Evolutionary conservation across 1,140 invertebrate species (phyloP), one percentile per base, ranked within the genome.

Genomic region (Hyposmocoma kahamanoa): DNA sequence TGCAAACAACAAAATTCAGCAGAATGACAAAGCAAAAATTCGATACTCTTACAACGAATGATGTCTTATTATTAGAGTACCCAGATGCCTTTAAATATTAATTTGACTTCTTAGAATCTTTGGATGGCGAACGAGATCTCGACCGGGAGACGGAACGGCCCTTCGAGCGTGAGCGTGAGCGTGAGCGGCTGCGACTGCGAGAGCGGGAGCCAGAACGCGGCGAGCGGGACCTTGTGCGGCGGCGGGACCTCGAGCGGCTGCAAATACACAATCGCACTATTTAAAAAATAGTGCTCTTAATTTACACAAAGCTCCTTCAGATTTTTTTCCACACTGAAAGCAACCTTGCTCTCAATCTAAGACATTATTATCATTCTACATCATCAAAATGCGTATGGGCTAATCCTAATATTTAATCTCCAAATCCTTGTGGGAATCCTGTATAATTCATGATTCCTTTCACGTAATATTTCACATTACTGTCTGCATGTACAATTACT

Each of bases 91-190:
- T 17, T 36, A 36, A 36, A 36, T 36, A n/a, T 17, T 77, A 84
- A 62, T 77, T 76, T 17, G 80, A 85, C 53, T 84, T 85, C 54
- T 85, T 85, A 10, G 82, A 85, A 55, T 82, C 78, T 67, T 84
- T 85, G 42, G 80, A 84, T 56, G 72, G 69, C 26, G 82, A 85
- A 28, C 82, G 71, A 51, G 82, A 85, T 55, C 82, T 70, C 26
- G 79, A 82, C 21, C 80, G 68, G 13, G 82, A 85, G 65, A 73
- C 72, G 1, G 82, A 84, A 41, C 82, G 72, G 47, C 70, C 69
- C 58, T 81, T 80, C 49, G 82, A 85, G 42, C 82, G 79, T 3
- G 81, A 84, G 32, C 81, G 79, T 3, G 81, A 84, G 26, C 81
- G 67, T 3, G 72, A 77, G 39, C 82, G 77, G 42, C 70, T 75